Percentiles rank a stretch among this genome's conserved stretches.
These are phyloP conservation scores for Xestia sexstrigata DNA, from an alignment of 2,888 invertebrate species.

Conservation along the genomic window DNA sequence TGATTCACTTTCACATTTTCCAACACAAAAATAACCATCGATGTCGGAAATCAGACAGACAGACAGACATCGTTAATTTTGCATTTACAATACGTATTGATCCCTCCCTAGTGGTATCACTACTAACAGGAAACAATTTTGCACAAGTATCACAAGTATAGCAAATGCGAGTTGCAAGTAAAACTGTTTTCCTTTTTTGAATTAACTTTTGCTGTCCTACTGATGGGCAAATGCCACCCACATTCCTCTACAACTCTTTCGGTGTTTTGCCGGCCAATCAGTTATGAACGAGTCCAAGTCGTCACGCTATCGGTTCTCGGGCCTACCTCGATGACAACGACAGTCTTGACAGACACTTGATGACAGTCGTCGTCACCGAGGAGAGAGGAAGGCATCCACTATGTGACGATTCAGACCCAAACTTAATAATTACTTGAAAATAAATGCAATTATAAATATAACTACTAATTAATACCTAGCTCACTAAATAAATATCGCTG, in stretches of 20 bases:
- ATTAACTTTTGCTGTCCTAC: background rate
- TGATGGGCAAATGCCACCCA: background rate
- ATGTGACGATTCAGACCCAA: background rate
- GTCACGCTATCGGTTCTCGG: background rate
- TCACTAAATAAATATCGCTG: too few relatives aligned
- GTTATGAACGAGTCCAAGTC: background rate
- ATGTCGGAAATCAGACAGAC: background rate
- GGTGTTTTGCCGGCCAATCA: background rate
- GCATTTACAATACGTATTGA: too few relatives aligned
- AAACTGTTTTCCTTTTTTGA: background rate
- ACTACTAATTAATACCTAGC: background rate
- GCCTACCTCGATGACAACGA: background rate
- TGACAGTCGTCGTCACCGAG: too few relatives aligned
- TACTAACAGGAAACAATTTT: background rate
- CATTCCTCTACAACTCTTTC: background rate
- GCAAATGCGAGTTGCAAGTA: background rate
- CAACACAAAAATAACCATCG: background rate
- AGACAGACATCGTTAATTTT: background rate
- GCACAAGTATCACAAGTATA: background rate
- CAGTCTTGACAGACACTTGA: too few relatives aligned
- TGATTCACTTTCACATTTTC: constrained; percentile 27
- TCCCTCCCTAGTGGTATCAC: too few relatives aligned
- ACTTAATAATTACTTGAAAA: background rate
- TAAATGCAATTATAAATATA: background rate
- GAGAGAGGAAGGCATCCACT: background rate